Conservation (phyloP, 1,140 invertebrate species). For the Heliothis virescens region DNA sequence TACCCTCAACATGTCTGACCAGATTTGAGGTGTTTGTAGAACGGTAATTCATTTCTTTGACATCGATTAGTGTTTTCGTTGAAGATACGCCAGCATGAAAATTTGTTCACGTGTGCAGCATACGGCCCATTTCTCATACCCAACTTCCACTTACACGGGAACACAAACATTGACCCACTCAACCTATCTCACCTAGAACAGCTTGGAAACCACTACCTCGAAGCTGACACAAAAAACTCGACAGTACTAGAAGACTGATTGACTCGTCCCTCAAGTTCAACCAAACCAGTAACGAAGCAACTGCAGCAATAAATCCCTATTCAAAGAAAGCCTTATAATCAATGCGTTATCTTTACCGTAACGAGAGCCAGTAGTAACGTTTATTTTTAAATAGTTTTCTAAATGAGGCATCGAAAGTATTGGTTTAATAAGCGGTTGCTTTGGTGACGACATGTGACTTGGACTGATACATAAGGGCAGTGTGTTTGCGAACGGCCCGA, state of each 20-base stretch:
- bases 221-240: not conserved
- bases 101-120: not conserved
- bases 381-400: conserved; percentile 48
- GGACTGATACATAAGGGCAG: conserved; percentile 59
- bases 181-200: not conserved
- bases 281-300: not conserved
- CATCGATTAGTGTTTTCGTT: not conserved
- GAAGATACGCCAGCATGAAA: too few species aligned
- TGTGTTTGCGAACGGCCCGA: conserved; percentile 59
- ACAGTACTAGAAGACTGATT: conserved; percentile 12
- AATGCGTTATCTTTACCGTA: conserved; percentile 7
- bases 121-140: not conserved
- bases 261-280: conserved; percentile 19
- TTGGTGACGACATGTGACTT: conserved; percentile 15
- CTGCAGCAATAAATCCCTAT: conserved; percentile 10
- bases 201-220: not conserved
- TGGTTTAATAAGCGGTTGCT: conserved; percentile 35
- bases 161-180: conserved; percentile 16
- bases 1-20: not conserved
- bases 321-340: conserved; percentile 24
- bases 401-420: conserved; percentile 51
- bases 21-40: conserved; percentile 6
- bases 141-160: conserved; percentile 2
- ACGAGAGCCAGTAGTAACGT: not conserved
- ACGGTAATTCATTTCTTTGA: not conserved